phyloP scores from a whole-genome alignment of 1,140 invertebrate genomes.

The Conus betulinus region DNA sequence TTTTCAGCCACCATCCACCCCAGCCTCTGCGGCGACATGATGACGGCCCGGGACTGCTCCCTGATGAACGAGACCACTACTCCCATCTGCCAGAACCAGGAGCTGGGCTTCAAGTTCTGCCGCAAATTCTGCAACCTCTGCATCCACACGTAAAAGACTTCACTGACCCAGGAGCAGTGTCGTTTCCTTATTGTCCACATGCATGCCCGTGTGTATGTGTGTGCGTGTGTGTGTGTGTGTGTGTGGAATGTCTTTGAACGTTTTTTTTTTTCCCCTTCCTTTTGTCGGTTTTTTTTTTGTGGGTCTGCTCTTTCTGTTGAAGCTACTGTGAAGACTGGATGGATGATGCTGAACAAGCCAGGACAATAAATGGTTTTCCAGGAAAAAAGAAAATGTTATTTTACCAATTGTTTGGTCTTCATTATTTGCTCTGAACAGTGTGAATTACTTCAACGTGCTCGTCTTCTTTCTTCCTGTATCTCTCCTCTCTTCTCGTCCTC shows the following conservation, averaged over 20 bases:
- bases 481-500: no score
- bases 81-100: conserved; percentile 37
- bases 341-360: no score
- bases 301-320: no score
- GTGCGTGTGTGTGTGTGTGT: conserved; percentile 28
- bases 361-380: no score
- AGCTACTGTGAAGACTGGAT: no score
- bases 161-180: not conserved
- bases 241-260: not conserved
- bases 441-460: no score
- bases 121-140: conserved; percentile 36
- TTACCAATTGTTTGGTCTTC: no score
- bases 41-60: conserved; percentile 43
- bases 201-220: conserved; percentile 29
- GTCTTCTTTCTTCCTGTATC: no score
- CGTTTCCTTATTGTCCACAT: not conserved
- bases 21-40: conserved; percentile 43
- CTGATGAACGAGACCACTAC: conserved; percentile 47
- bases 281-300: no score
- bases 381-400: no score
- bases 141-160: not conserved
- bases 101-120: conserved; percentile 37
- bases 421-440: no score
- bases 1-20: conserved; percentile 42
- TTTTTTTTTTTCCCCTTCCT: no score